Evolutionary conservation across 53 echinoderm and acorn worm species (phyloP).

Genomic region (Crossaster papposus): DNA sequence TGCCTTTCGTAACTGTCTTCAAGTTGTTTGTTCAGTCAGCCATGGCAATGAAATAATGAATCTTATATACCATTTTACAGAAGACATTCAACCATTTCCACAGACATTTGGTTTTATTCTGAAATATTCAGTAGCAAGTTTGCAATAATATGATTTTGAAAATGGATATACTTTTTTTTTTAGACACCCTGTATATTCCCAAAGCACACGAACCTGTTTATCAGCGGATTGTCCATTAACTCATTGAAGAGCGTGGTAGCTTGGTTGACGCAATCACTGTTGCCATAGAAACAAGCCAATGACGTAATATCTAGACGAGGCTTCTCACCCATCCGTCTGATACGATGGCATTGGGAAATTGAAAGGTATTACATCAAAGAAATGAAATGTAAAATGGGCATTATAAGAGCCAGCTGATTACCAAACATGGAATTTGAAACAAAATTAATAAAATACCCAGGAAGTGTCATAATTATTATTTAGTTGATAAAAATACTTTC

Average conservation of each 20-base stretch:
- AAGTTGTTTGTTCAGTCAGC: too few species aligned
- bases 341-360: background rate
- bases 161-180: too few species aligned
- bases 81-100: too few species aligned
- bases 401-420: background rate
- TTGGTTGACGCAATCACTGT: conserved; percentile 62
- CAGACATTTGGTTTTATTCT: too few species aligned
- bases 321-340: background rate
- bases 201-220: conserved; percentile 41
- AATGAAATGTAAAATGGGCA: background rate
- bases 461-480: background rate
- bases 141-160: background rate
- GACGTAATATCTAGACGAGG: conserved; percentile 34
- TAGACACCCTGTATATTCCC: background rate
- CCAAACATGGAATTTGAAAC: background rate
- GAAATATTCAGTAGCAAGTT: too few species aligned
- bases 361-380: background rate
- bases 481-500: background rate
- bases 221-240: conserved; percentile 42
- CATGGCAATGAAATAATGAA: too few species aligned
- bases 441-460: too few species aligned
- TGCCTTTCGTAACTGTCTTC: too few species aligned
- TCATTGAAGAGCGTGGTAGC: conserved; percentile 47
- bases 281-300: conserved; percentile 72
- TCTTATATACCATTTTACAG: too few species aligned